Base-by-base conservation (phyloP, 2,797 vertebrate species). In the Sebastes itinus region DNA sequence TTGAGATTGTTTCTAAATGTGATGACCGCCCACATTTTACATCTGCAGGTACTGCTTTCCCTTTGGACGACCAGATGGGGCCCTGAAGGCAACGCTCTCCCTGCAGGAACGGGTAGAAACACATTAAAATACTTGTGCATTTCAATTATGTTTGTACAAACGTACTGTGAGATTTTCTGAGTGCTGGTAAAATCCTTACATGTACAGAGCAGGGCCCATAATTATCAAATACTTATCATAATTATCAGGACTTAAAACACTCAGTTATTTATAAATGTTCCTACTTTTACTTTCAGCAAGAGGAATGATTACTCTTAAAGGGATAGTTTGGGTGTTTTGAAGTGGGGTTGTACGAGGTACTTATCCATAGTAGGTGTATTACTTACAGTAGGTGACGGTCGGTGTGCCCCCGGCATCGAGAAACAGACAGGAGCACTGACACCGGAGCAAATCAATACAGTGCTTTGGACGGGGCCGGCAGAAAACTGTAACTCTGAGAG, bases 61-160 rank as follows among this genome's bases (percentile, higher is more conserved):
- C 58, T 99, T 99, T 82, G 98, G 98, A 85, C 96, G 98, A 90
- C 98, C 98, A 87, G 98, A 99, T 95, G 98, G 98, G 92, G 97
- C 98, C 87, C 95, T 99, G 80, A 99, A 98, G 96, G 98, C 98
- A 56, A 99, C 97, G 2, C 96, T 99, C 35, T 98, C 98, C 10
- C 95, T 99, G 87, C 96, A 98, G 84, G 98, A 99, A 94, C 95
- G 98, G 96, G 98, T 99, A 97, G 92, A 2, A 64, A 56, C 75
- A 22, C 77, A 27, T 13, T 38, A 71, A 12, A 33, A 75, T 75
- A 60, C 38, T 33, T 58, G 1, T 49, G 38, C 27, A 14, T 38
- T 46, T 64, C 2, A 18, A 3, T 32, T 28, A 55, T 14, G 67
- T 42, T 20, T 54, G n/a, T 54, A 22, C 8, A 22, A 54, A 54